Conservation (phyloP, 2,113 vertebrate genomes). For the Oryzias melastigma region DNA sequence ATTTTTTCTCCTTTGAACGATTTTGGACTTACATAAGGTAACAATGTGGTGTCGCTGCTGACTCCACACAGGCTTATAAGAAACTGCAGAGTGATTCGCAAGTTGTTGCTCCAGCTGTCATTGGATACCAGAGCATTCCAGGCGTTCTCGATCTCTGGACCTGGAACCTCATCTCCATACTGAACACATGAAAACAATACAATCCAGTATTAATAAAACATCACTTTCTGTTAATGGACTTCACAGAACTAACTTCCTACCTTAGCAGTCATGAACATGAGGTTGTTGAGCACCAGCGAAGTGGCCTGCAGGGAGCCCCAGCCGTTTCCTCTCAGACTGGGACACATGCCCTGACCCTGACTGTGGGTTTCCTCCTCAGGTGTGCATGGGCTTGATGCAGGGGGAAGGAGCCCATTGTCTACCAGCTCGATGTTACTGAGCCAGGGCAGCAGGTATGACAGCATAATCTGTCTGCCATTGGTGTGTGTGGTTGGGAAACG, state of each 20-base stretch:
- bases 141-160: constrained; percentile 95
- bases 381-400: constrained; percentile 90
- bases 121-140: constrained; percentile 97
- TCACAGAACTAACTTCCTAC: constrained; percentile 57
- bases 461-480: constrained; percentile 96
- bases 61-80: constrained; percentile 96
- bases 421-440: constrained; percentile 96
- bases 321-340: constrained; percentile 89
- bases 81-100: constrained; percentile 92
- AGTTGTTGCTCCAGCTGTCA: constrained; percentile 96
- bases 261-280: constrained; percentile 99
- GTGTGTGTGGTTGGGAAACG: constrained; percentile 94
- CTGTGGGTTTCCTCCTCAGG: constrained; percentile 88
- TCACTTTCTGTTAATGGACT: not conserved
- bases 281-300: constrained; percentile 95
- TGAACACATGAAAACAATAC: constrained; percentile 45
- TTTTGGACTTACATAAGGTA: constrained; percentile 86
- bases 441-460: constrained; percentile 96
- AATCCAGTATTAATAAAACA: not conserved
- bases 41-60: constrained; percentile 92
- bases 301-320: constrained; percentile 98
- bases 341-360: constrained; percentile 77
- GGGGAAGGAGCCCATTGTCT: constrained; percentile 92
- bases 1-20: not conserved
- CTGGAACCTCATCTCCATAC: constrained; percentile 96